phyloP scores from a whole-genome alignment of 92 coral and sea anemone species.

The Ricordea florida region DNA sequence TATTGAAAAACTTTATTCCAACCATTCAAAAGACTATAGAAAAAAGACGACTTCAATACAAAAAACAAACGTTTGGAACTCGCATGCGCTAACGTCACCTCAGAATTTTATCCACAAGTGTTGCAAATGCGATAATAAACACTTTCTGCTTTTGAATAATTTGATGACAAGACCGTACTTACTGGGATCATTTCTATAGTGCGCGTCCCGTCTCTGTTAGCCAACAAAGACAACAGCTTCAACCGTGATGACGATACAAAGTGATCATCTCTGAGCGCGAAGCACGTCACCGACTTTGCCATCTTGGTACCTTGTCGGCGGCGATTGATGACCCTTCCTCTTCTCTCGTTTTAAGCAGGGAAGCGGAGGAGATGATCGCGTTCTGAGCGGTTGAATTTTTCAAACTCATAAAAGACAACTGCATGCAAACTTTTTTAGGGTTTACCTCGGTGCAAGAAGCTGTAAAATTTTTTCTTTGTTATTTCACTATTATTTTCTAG shows the following conservation, averaged over 20 bases:
- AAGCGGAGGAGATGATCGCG: constrained; percentile 68
- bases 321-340: constrained; percentile 76
- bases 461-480: too few relatives aligned
- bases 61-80: too few relatives aligned
- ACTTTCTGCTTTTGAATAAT: too few relatives aligned
- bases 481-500: too few relatives aligned
- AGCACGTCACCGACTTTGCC: constrained; percentile 51
- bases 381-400: constrained; percentile 66
- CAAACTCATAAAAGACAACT: too few relatives aligned
- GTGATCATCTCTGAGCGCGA: constrained; percentile 71
- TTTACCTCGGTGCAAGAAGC: too few relatives aligned
- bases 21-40: too few relatives aligned
- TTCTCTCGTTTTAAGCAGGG: constrained; percentile 42
- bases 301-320: constrained; percentile 55
- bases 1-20: too few relatives aligned
- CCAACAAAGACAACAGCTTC: constrained; percentile 47
- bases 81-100: background rate
- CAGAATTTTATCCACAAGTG: too few relatives aligned
- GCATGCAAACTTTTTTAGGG: too few relatives aligned
- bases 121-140: too few relatives aligned
- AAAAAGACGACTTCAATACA: too few relatives aligned
- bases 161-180: constrained; percentile 82
- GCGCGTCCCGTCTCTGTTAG: constrained; percentile 86
- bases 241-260: constrained; percentile 50
- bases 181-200: constrained; percentile 90